Conservation (phyloP, 2,113 vertebrate species). For the Ptyas mucosa region DNA sequence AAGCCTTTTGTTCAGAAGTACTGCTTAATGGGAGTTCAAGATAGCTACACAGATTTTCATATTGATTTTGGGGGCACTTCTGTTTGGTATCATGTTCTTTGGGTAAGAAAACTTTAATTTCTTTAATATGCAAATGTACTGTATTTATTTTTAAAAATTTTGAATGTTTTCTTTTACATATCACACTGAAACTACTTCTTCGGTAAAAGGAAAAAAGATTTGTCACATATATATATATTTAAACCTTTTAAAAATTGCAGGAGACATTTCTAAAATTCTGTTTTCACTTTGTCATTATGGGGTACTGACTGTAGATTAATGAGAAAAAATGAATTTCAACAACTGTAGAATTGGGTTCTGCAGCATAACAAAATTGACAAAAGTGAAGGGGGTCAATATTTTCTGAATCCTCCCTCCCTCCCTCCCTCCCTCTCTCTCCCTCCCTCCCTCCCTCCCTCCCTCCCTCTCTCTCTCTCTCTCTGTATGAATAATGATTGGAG, state of each 20-base stretch:
- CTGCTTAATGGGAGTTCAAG: conserved; percentile 96
- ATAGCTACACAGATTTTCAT: conserved; percentile 98
- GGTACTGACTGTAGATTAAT: too few species aligned
- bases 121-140: not conserved
- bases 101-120: conserved; percentile 75
- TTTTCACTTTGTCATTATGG: too few species aligned
- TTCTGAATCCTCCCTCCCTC: too few species aligned
- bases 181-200: not conserved
- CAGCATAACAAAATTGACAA: too few species aligned
- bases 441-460: too few species aligned
- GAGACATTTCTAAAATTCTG: too few species aligned
- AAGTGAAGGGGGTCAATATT: too few species aligned
- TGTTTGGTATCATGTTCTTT: conserved; percentile 99
- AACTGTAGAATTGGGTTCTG: too few species aligned
- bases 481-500: not conserved
- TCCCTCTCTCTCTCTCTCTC: too few species aligned
- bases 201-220: not conserved
- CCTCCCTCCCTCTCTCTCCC: too few species aligned
- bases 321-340: too few species aligned
- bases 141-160: not conserved
- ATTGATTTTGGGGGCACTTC: conserved; percentile 99
- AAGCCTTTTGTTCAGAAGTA: conserved; percentile 99
- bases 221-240: not conserved
- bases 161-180: not conserved
- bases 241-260: too few species aligned